Percentiles rank a stretch among this genome's conserved stretches.
Evolutionary conservation across 2,888 invertebrate genomes (phyloP).

Genomic region (Microctonus brassicae): DNA sequence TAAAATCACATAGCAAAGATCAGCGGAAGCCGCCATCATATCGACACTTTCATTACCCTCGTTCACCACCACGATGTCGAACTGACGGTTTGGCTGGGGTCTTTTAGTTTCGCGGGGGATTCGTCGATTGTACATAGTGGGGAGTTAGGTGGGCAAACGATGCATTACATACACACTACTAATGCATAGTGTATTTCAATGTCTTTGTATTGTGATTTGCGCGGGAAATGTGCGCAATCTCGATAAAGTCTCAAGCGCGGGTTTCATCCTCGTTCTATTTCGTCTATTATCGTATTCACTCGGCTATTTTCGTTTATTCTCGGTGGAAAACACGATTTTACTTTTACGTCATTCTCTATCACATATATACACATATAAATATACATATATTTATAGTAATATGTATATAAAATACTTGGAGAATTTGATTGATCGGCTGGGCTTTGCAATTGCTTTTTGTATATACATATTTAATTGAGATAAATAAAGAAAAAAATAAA

Average conservation of each 20-base stretch:
- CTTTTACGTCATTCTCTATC: too few relatives aligned
- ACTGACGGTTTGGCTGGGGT: conserved; percentile 67
- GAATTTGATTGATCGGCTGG: conserved; percentile 26
- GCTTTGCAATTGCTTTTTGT: background rate
- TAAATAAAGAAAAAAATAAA: background rate
- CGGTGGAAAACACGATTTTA: background rate
- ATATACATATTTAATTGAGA: background rate
- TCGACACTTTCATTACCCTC: conserved; percentile 55
- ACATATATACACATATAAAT: background rate
- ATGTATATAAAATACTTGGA: too few relatives aligned
- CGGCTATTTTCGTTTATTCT: conserved; percentile 8
- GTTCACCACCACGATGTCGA: conserved; percentile 64
- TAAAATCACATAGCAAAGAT: conserved; percentile 14
- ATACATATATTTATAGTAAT: too few relatives aligned
- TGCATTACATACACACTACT: too few relatives aligned
- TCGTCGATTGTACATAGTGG: conserved; percentile 39
- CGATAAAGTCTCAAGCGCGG: conserved; percentile 7
- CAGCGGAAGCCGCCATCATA: conserved; percentile 23
- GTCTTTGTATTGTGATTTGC: conserved; percentile 52
- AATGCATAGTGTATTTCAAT: background rate
- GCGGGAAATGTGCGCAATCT: conserved; percentile 57
- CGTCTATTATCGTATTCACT: conserved; percentile 13
- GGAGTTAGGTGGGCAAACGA: conserved; percentile 23
- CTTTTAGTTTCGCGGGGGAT: conserved; percentile 64
- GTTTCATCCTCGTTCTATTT: conserved; percentile 12